Evolutionary conservation across 2,113 vertebrate species (phyloP).

Genomic region (Procapra przewalskii): DNA sequence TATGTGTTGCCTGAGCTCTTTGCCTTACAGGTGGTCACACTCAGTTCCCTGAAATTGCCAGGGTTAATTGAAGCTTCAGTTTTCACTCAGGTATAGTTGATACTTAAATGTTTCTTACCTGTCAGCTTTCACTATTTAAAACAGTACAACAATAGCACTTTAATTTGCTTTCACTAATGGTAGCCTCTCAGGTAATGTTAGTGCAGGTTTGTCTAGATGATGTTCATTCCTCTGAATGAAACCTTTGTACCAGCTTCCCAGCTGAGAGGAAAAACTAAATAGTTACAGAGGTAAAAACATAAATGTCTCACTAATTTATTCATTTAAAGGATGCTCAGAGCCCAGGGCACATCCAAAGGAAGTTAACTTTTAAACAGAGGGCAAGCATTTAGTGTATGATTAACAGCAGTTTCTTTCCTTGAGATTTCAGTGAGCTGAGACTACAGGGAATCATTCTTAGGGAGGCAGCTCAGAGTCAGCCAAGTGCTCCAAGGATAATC

Average conservation of each 20-base stretch:
- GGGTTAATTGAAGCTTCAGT: constrained; percentile 66
- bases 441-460: constrained; percentile 52
- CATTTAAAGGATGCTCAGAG: constrained; percentile 52
- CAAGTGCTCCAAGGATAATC: constrained; percentile 17
- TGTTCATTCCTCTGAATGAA: constrained; percentile 47
- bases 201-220: constrained; percentile 41
- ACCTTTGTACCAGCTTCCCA: constrained; percentile 47
- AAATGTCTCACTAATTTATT: constrained; percentile 44
- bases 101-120: constrained; percentile 66
- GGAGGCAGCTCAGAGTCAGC: constrained; percentile 25
- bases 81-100: constrained; percentile 22
- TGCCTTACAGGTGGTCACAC: constrained; percentile 62
- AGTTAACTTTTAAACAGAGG: constrained; percentile 48
- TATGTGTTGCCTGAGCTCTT: constrained; percentile 32
- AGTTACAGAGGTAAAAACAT: constrained; percentile 39
- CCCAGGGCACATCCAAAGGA: not conserved
- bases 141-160: constrained; percentile 48
- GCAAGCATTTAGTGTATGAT: constrained; percentile 1
- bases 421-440: constrained; percentile 14
- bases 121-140: constrained; percentile 41
- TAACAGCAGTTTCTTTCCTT: constrained; percentile 30
- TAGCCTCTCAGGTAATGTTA: constrained; percentile 52
- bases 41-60: constrained; percentile 37
- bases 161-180: constrained; percentile 65
- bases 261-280: constrained; percentile 44